Evolutionary conservation across 1,140 invertebrate genomes (phyloP).

Genomic region (Pseudomyrmex concolor): DNA sequence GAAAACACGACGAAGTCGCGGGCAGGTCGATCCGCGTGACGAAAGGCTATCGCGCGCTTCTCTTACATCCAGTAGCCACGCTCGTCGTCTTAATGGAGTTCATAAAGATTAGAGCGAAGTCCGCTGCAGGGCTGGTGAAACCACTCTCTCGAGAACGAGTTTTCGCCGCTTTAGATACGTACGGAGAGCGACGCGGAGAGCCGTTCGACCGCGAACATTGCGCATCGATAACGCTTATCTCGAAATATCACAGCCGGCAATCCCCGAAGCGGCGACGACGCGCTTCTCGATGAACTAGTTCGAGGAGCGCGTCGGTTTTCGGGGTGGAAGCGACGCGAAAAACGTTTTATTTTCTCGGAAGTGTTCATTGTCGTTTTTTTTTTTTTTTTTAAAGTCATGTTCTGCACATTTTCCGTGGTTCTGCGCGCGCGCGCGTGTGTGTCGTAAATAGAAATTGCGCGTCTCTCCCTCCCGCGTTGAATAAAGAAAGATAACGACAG

Average conservation of each 20-base stretch:
- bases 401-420: too few relatives aligned
- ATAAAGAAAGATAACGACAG: constrained; percentile 62
- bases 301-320: background rate
- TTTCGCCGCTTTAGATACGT: constrained; percentile 68
- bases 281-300: constrained; percentile 62
- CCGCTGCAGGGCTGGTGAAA: constrained; percentile 67
- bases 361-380: background rate
- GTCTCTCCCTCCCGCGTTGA: background rate
- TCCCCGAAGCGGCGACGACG: constrained; percentile 50
- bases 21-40: constrained; percentile 16
- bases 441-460: constrained; percentile 4
- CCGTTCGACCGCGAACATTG: constrained; percentile 66
- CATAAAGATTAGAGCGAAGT: constrained; percentile 71
- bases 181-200: constrained; percentile 30
- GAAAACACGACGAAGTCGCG: background rate
- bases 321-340: background rate
- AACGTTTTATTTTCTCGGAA: constrained; percentile 1
- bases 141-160: constrained; percentile 71
- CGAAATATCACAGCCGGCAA: constrained; percentile 65
- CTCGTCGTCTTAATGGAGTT: constrained; percentile 72
- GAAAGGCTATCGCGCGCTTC: background rate
- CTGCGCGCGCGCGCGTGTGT: too few relatives aligned
- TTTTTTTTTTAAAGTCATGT: background rate
- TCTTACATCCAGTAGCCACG: constrained; percentile 63
- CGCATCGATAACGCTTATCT: constrained; percentile 72